phyloP scores from a whole-genome alignment of 2,797 vertebrate species.

The Notoglanidium macrostoma region DNA sequence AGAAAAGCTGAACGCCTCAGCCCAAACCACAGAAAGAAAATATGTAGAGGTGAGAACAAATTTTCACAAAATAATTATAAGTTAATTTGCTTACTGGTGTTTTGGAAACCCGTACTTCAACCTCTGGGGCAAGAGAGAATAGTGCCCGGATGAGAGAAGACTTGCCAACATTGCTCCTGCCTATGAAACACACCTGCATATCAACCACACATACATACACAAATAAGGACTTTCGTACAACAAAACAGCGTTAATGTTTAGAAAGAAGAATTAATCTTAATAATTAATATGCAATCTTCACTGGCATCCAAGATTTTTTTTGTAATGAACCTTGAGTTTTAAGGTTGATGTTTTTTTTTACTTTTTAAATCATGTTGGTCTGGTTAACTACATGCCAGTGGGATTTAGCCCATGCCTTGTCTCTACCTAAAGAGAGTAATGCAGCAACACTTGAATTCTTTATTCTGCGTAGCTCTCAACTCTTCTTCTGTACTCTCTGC shows the following conservation, averaged over 20 bases:
- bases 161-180: slow-evolving; percentile 95
- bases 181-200: slow-evolving; percentile 91
- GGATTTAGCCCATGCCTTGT: background rate
- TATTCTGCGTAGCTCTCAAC: background rate
- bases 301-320: background rate
- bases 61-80: background rate
- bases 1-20: background rate
- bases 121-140: slow-evolving; percentile 87
- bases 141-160: slow-evolving; percentile 89
- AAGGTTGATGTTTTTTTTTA: background rate
- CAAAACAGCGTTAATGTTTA: background rate
- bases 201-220: background rate
- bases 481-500: background rate
- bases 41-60: background rate
- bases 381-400: background rate
- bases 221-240: background rate
- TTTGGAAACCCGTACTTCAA: slow-evolving; percentile 91
- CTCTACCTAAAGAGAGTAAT: background rate
- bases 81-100: slow-evolving; percentile 79
- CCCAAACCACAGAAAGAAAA: background rate
- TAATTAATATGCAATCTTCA: background rate
- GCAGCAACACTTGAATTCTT: background rate
- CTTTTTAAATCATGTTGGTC: background rate
- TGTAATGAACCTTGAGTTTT: background rate
- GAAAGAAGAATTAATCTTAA: background rate